Base-by-base conservation (phyloP, 1,140 invertebrate species). In the Pteromalus puparum region DNA sequence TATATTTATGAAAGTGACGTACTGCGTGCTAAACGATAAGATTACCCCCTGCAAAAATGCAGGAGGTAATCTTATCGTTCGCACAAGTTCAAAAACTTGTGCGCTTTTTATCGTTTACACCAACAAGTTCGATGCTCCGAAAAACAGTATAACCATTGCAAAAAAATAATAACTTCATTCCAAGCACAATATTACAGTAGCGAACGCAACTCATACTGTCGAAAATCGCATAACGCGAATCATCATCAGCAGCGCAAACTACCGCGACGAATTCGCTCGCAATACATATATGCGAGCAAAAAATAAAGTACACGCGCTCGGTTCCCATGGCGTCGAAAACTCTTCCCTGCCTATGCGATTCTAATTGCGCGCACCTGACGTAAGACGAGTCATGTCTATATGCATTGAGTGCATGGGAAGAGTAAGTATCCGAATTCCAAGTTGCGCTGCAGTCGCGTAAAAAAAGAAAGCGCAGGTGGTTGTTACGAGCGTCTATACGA, bases 331-430 rank as follows among this genome's bases (percentile, higher is more conserved):
- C 53, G 53, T 21, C 53, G 53, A 61, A 61, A 61, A 70, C 9
- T 70, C 67, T 26, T 70, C 24, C 67, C 67, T 5, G 53, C 12
- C 46, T 61, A 5, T 18, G 53, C 21, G 53, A 18, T 21, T 70
- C 68, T 70, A 38, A 74, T 75, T 75, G 24, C 73, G 73, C 73
- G 73, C 73, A 5, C 9, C 28, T 75, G 34, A 75, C 73, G 38
- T 48, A 75, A 75, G 26, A 21, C 18, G 72, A 21, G 34, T 74
- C 73, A n/a, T 21, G 42, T 0, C 68, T 34, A 73, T 73, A 53
- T 53, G 48, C 48, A 18, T 61, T 21, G 72, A 73, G 72, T 12
- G 73, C 73, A 75, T 42, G 38, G 21, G 42, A 74, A 74, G 21
- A 38, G 18, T n/a, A 21, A 24, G 6, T 75, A 46, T 48, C 73